phyloP scores from a whole-genome alignment of 2,888 invertebrate genomes.

The Cryptophagus acutangulus region DNA sequence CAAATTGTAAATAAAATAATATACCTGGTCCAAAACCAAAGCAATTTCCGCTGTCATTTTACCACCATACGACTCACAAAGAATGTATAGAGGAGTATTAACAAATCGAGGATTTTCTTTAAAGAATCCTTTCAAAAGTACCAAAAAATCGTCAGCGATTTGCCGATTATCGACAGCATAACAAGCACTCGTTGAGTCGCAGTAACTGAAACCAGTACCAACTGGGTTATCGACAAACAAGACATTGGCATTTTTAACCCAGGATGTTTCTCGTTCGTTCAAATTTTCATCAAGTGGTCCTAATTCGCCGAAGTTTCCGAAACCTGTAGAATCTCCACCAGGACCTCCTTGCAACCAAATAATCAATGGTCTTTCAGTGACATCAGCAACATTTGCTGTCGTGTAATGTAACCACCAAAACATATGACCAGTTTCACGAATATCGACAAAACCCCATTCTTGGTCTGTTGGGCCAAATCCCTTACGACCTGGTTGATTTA shows the following conservation, averaged over 20 bases:
- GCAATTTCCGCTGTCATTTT: constrained; percentile 89
- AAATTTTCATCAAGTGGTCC: constrained; percentile 37
- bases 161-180: constrained; percentile 56
- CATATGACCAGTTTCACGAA: constrained; percentile 68
- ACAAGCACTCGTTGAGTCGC: constrained; percentile 49
- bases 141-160: constrained; percentile 72
- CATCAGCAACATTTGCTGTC: background rate
- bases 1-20: too few species aligned
- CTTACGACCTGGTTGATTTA: too few species aligned
- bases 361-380: constrained; percentile 62
- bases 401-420: constrained; percentile 66
- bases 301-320: constrained; percentile 68
- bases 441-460: constrained; percentile 66
- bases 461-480: constrained; percentile 50
- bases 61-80: constrained; percentile 88
- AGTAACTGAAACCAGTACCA: constrained; percentile 80
- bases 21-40: constrained; percentile 52
- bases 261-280: constrained; percentile 51
- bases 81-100: constrained; percentile 72
- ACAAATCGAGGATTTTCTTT: constrained; percentile 63
- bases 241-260: constrained; percentile 61
- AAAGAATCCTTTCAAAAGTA: constrained; percentile 67
- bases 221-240: constrained; percentile 89
- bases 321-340: constrained; percentile 51
- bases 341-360: constrained; percentile 87